Base-by-base conservation (phyloP, 1,140 invertebrate species). In the Mya arenaria region DNA sequence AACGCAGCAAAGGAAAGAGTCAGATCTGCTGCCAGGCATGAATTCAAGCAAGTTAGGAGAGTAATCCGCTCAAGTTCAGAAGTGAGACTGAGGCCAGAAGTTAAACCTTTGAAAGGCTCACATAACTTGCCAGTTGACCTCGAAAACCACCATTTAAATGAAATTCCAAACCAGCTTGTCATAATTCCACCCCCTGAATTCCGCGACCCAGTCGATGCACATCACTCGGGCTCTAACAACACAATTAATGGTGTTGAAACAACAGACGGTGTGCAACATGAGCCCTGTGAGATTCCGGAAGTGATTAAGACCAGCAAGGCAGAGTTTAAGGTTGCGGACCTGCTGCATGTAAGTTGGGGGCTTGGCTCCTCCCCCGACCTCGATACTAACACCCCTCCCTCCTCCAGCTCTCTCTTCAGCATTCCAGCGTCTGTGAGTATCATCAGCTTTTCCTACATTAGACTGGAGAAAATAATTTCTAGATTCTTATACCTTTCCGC, bases 291-390 rank as follows among this genome's bases (percentile, higher is more conserved):
- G 30, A 63, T 74, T 32, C 79, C 71, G 25, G 79, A 74, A 32
- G 60, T 74, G 28, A 82, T 82, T 55, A 82, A 82, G 48, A 82
- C 79, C 17, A 82, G 71, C 73, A 58, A 58, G 28, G 74, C 84
- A 4, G 75, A 88, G 66, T 85, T 88, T 74, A 86, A 85, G 60
- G 86, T 88, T 5, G 82, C 82, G n/a, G 88, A 90, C 52, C 74
- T 90, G 58, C 73, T 89, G 86, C 85, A 89, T 89, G 89, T 90
- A 88, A 90, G 88, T 89, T 86, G 79, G 87, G 87, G 83, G 73
- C 80, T 75, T n/a, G 82, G 63, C 36, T 87, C 83, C 69, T 58
- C 71, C 23, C 82, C 65, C 30, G 60, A 37, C 37, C 48, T 65
- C 71, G 74, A 41, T 85, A 86, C 48, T 52, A 52, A 52, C 48